Conservation (phyloP, 2,888 invertebrate species). For the Phortica magna region DNA sequence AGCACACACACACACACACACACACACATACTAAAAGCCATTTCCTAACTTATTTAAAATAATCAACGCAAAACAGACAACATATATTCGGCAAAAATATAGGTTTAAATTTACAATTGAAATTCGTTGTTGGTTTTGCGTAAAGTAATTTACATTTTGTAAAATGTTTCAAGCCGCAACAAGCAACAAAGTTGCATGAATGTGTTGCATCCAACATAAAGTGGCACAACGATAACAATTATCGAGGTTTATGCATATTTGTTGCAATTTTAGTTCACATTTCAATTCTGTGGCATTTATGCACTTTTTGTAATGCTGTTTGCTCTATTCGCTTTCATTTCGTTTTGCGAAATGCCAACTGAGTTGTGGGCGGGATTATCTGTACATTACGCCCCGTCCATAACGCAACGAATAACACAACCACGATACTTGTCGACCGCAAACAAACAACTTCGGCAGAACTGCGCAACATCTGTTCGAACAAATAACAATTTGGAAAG, state of each 20-base stretch:
- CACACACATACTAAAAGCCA: background rate
- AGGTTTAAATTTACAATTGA: slow-evolving; percentile 9
- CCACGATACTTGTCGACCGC: slow-evolving; percentile 27
- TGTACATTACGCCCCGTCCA: background rate
- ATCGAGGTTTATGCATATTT: slow-evolving; percentile 16
- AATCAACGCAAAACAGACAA: slow-evolving; percentile 28
- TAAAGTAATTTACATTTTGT: slow-evolving; percentile 17
- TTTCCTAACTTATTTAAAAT: slow-evolving; percentile 29
- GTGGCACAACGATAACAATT: slow-evolving; percentile 24
- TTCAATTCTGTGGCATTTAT: slow-evolving; percentile 6
- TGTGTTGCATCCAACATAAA: slow-evolving; percentile 1
- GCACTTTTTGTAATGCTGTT: background rate
- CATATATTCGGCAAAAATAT: background rate
- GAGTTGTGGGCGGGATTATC: background rate
- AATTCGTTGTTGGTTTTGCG: slow-evolving; percentile 13
- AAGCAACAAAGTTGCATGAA: slow-evolving; percentile 14
- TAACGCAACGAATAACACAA: slow-evolving; percentile 9
- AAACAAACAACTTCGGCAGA: slow-evolving; percentile 19
- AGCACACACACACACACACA: background rate
- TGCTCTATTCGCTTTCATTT: background rate
- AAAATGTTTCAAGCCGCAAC: slow-evolving; percentile 16
- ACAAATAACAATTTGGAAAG: slow-evolving; percentile 22
- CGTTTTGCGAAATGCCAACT: background rate
- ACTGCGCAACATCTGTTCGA: slow-evolving; percentile 20
- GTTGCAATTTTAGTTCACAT: background rate